Conservation (phyloP, 2,113 vertebrate genomes). For the Apistogramma diplotaenia region DNA sequence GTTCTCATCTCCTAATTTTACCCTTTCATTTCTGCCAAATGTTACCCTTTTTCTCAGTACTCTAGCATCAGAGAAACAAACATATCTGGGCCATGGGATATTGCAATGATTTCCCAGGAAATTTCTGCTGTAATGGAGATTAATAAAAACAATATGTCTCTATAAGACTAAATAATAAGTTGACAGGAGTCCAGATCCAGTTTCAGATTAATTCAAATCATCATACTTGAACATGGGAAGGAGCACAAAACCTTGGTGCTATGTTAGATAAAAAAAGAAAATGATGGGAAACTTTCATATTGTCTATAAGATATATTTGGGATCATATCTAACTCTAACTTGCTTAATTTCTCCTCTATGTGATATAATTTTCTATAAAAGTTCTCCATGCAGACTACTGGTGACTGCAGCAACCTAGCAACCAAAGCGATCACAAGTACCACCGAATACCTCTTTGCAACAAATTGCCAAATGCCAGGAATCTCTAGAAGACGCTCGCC, state of each 20-base stretch:
- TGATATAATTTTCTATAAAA: constrained; percentile 43
- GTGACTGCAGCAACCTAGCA: neutral
- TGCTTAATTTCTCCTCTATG: neutral
- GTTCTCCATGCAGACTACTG: neutral
- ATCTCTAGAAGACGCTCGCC: neutral
- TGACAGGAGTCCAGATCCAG: neutral
- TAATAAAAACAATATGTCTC: neutral
- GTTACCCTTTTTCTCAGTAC: neutral
- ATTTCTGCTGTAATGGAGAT: neutral
- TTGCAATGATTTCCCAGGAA: neutral
- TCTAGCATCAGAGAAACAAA: neutral
- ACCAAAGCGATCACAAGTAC: neutral
- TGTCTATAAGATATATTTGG: neutral
- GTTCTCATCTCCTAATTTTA: neutral
- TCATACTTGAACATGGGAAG: neutral
- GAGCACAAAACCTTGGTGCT: neutral
- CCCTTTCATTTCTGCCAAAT: neutral
- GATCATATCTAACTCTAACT: neutral
- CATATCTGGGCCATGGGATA: neutral
- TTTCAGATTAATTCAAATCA: neutral
- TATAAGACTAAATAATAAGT: neutral
- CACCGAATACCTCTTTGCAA: neutral
- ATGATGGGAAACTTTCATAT: no score
- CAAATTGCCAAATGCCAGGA: neutral
- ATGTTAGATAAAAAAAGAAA: neutral